Conservation (phyloP, 2,888 invertebrate genomes). For the Acanthosoma haemorrhoidale region DNA sequence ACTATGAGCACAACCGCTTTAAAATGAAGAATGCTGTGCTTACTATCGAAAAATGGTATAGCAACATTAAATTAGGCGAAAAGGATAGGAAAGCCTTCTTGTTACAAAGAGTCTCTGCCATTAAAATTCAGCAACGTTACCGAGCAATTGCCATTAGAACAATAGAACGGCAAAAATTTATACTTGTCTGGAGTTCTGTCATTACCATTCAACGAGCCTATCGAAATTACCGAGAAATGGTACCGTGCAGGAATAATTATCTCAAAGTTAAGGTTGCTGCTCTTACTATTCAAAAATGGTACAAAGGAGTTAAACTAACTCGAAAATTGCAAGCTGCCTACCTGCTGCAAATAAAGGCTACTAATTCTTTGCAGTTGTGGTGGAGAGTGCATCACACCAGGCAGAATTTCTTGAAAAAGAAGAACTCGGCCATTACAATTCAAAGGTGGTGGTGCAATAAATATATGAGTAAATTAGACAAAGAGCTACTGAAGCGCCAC, state of each 20-base stretch:
- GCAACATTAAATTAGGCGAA: slow-evolving; percentile 45
- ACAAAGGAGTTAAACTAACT: neutral
- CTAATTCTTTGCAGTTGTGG: slow-evolving; percentile 18
- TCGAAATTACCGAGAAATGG: slow-evolving; percentile 21
- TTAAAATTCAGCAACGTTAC: slow-evolving; percentile 48
- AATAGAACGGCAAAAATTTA: slow-evolving; percentile 45
- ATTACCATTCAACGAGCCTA: slow-evolving; percentile 44
- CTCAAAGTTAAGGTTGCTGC: neutral
- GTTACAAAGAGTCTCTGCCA: neutral
- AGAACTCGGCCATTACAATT: slow-evolving; percentile 22
- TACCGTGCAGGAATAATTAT: neutral
- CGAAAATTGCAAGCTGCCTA: neutral
- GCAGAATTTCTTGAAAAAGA: neutral
- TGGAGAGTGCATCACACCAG: neutral
- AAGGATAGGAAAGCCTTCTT: slow-evolving; percentile 34
- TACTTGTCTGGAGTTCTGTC: slow-evolving; percentile 45
- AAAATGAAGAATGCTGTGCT: slow-evolving; percentile 47
- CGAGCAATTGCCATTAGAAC: slow-evolving; percentile 45
- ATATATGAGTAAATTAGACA: neutral
- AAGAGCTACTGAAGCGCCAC: neutral
- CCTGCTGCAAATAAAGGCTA: neutral
- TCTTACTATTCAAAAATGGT: slow-evolving; percentile 28
- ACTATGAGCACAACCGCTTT: slow-evolving; percentile 35
- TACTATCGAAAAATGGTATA: slow-evolving; percentile 51
- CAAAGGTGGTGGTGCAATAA: slow-evolving; percentile 27